Percentiles rank a stretch among this genome's conserved stretches.
phyloP scores from a whole-genome alignment of 2,888 invertebrate genomes.

The Bedellia somnulentella region DNA sequence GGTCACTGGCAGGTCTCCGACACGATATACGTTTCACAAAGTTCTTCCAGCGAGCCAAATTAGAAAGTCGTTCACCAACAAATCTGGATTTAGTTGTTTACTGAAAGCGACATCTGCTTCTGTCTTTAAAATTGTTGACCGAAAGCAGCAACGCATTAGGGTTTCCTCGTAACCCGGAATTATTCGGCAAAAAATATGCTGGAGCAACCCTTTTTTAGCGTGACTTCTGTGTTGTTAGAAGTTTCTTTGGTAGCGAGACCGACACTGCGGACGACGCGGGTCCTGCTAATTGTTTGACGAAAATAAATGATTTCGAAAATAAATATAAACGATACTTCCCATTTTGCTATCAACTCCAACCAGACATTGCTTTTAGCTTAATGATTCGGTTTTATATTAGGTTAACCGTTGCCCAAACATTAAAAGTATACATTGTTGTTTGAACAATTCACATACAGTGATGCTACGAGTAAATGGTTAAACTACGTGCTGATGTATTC shows the following conservation, averaged over 20 bases:
- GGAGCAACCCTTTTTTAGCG: conserved; percentile 41
- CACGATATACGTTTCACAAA: conserved; percentile 58
- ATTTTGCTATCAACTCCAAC: conserved; percentile 45
- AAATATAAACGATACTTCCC: conserved; percentile 53
- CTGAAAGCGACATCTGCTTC: conserved; percentile 47
- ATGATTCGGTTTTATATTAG: too few relatives aligned
- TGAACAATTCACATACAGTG: too few relatives aligned
- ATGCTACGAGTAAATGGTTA: too few relatives aligned
- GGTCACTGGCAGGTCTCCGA: conserved; percentile 48
- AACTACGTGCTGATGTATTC: background rate
- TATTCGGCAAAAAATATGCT: conserved; percentile 45
- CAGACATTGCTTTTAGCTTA: conserved; percentile 30
- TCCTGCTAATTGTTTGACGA: conserved; percentile 54
- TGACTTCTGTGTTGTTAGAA: conserved; percentile 37
- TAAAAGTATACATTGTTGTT: too few relatives aligned
- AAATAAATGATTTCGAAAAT: conserved; percentile 57
- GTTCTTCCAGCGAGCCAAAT: conserved; percentile 40
- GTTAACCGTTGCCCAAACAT: too few relatives aligned
- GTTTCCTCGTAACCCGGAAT: conserved; percentile 30
- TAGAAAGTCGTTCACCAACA: conserved; percentile 53
- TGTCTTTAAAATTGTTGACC: conserved; percentile 20
- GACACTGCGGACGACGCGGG: conserved; percentile 33
- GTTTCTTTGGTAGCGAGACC: conserved; percentile 35
- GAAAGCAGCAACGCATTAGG: conserved; percentile 27
- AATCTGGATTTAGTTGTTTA: conserved; percentile 47